Evolutionary conservation across 2,888 invertebrate species (phyloP), one percentile per base, ranked within the genome.

Genomic region (Cotesia congregata): DNA sequence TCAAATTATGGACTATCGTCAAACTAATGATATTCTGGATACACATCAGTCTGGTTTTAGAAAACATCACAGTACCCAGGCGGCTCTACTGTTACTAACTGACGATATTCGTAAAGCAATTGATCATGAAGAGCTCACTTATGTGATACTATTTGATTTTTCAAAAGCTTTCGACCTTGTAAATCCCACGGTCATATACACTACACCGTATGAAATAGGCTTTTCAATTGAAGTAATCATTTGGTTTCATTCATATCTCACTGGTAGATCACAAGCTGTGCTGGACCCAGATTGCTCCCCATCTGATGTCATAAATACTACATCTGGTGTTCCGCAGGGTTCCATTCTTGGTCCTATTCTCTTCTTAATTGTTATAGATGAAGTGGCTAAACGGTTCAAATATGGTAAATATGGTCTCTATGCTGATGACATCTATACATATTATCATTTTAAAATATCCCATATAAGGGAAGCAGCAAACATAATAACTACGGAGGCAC

Each of bases 111-210:
- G 20, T 3, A 17, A 20, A 20, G 30, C 20, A 7, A 30, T 65
- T 15, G 65, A 65, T 6, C 5, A 9, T 20, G 4, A 20, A 7
- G 30, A 65, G 9, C 6, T 30, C 4, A 20, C 65, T 0, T 9
- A 20, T 6, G 7, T 65, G 5, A 9, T 65, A 9, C 9, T 30
- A 6, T 65, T 65, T 20, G 38, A 65, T 30, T 65, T 38, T 5
- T 20, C 65, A 6, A 65, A 65, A 30, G 65, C 65, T 7, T 65
- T 65, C 20, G 65, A 65, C 6, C 20, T 7, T 6, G 65, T 65
- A 6, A 3, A 65, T 17, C 20, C 7, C 2, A 6, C 6, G 2
- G 5, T 41, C 1, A 0, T 41, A 9, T 41, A 41, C 9, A 41
- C 41, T 0, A 41, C 9, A 6, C 6, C 6, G 9, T 41, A 41